Evolutionary conservation across 2,113 vertebrate genomes (phyloP), one percentile per base, ranked within the genome.

Genomic region (Chloebia gouldiae): DNA sequence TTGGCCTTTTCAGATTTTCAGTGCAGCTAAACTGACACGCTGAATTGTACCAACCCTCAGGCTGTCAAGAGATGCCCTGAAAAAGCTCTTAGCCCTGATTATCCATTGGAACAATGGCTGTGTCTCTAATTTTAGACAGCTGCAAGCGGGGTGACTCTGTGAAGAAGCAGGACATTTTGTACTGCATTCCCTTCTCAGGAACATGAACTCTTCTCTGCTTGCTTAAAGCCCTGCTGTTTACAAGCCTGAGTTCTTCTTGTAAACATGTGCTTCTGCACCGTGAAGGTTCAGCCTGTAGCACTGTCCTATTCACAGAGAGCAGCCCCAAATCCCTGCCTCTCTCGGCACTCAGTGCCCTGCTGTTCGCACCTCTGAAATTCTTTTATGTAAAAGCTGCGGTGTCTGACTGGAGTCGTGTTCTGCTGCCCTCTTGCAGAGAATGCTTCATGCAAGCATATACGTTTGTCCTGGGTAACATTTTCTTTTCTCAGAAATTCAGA

Each of bases 71-170:
- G 64, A 56, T 91, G 78, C 79, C 87, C 87, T 90, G 53, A 59
- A 85, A 94, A 93, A 75, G 22, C 78, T 86, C 76, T 88, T 78
- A 86, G 80, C 45, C 44, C 72, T 78, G 76, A 57, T 86, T 94
- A 94, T 88, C 81, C 23, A 13, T 27, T 95, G 72, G 65, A 95
- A 95, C 95, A 86, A 78, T 89, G 69, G 54, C 40, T 45, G 6
- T 28, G 30, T 88, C 83, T 90, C 75, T 92, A 44, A 50, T 82
- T 95, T 88, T 35, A 90, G 83, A 54, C 77, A 89, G 72, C 35
- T 16, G 5, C 56, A 79, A 95, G 76, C 13, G 0, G 18, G 39
- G 15, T 93, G 83, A 72, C 31, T 84, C 60, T 91, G 82, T 7
- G 33, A 88, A 90, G 92, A 92, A 92, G 59, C 70, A 90, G 66